phyloP scores from a whole-genome alignment of 1,140 invertebrate genomes.

The Diachasmimorpha longicaudata region DNA sequence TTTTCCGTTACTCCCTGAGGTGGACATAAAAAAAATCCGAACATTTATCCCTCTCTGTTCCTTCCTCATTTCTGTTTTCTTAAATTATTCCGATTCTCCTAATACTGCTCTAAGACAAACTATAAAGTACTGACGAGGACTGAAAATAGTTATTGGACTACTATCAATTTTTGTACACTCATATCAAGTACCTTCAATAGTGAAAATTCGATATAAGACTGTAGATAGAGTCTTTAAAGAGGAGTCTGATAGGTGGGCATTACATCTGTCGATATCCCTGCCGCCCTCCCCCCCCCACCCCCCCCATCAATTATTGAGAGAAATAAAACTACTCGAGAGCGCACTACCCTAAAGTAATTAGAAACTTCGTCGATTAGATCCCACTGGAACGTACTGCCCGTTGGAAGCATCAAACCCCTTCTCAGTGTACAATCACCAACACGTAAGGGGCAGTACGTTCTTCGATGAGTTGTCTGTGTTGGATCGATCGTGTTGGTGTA shows the following conservation, averaged over 20 bases:
- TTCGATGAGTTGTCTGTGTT: not conserved
- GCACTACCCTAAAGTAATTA: slow-evolving; percentile 45
- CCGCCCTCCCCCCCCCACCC: no score
- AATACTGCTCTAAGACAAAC: no score
- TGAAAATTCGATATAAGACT: slow-evolving; percentile 25
- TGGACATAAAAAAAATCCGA: no score
- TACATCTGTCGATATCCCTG: slow-evolving; percentile 54
- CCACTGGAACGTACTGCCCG: slow-evolving; percentile 31
- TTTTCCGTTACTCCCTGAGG: no score
- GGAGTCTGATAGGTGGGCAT: slow-evolving; percentile 40
- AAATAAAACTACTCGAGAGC: slow-evolving; percentile 38
- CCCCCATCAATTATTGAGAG: slow-evolving; percentile 45
- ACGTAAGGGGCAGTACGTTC: not conserved
- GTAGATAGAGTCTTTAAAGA: slow-evolving; percentile 9
- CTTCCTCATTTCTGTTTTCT: no score
- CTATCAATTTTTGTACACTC: no score
- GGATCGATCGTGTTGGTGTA: not conserved
- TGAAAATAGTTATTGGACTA: no score
- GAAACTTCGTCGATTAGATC: slow-evolving; percentile 49
- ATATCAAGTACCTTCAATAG: no score
- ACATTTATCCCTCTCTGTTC: no score
- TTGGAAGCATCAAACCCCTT: not conserved
- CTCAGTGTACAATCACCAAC: not conserved
- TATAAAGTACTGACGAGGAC: no score
- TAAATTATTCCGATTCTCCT: no score